Base-by-base conservation (phyloP, 2,888 invertebrate species). In the Andrena trimmerana region DNA sequence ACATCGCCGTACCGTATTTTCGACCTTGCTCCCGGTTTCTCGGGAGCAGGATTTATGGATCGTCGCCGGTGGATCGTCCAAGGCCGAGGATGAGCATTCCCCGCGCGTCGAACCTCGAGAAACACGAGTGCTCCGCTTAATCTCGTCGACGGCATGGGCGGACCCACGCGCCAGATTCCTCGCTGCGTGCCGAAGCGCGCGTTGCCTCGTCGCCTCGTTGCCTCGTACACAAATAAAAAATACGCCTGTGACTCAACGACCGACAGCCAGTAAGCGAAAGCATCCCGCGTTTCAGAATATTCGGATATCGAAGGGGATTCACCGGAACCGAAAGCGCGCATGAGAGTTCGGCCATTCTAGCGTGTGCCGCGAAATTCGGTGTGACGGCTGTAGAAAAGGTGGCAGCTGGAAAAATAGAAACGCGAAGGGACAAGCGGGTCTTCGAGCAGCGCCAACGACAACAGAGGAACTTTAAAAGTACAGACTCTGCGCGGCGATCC, bases 131-230 rank as follows among this genome's bases (percentile, higher is more conserved):
- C n/a, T 13, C 16, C 29, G 71, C 10, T 6, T 1, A 54, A 10
- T 29, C 2, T 10, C 59, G 48, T 20, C 16, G 10, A 0, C 13
- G 10, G 33, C 52, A 81, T 81, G 78, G 69, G 36, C 16, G 52
- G 20, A 66, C 33, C 13, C 8, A 27, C 10, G 20, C 3, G 16
- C 0, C 16, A 10, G 24, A 52, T 31, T 8, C 50, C 16, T 0
- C 2, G 10, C 36, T 10, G 60, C 10, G 33, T 20, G 48, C 60
- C 52, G n/a, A 69, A 73, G 48, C 66, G 60, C 54, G 52, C 36
- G 24, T 20, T 78, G n/a, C 57, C 70, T 54, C 73, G 69, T 6
- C 54, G 36, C 1, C 70, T 54, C 73, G 69, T 6, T 48, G 36
- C 1, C 52, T 5, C 8, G 42, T n/a, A 29, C 5, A 3, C 0